phyloP scores from a whole-genome alignment of 2,113 vertebrate species.

The Apodemus sylvaticus region DNA sequence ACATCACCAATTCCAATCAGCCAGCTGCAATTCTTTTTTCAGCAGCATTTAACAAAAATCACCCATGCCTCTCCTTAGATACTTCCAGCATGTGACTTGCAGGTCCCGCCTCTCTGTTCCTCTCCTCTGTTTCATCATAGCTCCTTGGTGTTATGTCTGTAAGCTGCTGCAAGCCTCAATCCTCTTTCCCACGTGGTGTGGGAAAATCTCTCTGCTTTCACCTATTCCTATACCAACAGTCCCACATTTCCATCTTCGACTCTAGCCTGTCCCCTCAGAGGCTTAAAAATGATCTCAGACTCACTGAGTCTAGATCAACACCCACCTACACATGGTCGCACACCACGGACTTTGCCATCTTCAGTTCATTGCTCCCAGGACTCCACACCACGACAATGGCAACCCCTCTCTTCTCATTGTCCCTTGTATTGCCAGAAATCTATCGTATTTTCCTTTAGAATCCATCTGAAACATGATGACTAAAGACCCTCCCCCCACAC shows the following conservation, averaged over 20 bases:
- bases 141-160: background rate
- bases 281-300: background rate
- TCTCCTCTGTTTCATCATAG: background rate
- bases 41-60: slow-evolving; percentile 18
- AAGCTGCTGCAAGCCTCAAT: background rate
- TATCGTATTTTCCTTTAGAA: background rate
- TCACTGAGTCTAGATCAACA: background rate
- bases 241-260: background rate
- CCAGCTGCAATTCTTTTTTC: background rate
- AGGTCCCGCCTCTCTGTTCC: background rate
- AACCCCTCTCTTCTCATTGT: background rate
- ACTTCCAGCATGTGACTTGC: background rate
- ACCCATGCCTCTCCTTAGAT: background rate
- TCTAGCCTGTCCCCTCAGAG: background rate
- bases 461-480: background rate
- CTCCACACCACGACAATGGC: background rate
- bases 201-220: background rate
- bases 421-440: background rate
- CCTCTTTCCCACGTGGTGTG: background rate
- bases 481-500: too few species aligned
- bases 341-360: background rate
- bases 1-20: background rate
- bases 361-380: background rate
- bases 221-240: background rate
- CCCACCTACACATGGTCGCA: background rate